A percentile compares a stretch with the other conserved stretches of the same genome.
Evolutionary conservation across 2,113 vertebrate genomes (phyloP).

Genomic region (Smithornis capensis): DNA sequence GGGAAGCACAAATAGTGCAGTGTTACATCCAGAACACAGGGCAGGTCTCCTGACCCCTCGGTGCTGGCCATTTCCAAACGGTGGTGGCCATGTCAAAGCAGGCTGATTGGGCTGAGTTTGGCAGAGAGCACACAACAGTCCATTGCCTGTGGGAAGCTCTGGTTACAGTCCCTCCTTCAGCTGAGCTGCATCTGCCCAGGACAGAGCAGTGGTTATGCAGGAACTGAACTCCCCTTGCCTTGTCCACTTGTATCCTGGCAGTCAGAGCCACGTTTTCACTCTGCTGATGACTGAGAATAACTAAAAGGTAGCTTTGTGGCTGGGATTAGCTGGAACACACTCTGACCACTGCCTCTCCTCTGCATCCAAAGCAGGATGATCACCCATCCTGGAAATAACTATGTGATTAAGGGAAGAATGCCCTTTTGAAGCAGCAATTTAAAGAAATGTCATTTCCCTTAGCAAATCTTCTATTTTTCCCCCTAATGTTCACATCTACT

Average conservation of each 20-base stretch:
- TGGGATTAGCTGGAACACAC: not conserved
- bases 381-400: not conserved
- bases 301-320: not conserved
- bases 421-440: not conserved
- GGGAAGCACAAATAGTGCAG: not conserved
- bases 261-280: not conserved
- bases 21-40: not conserved
- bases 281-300: not conserved
- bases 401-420: not conserved
- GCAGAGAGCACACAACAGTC: not conserved
- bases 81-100: not conserved
- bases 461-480: not conserved
- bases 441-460: constrained; percentile 15
- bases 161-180: not conserved
- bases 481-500: not conserved
- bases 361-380: not conserved
- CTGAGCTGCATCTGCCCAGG: not conserved
- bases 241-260: not conserved
- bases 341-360: not conserved
- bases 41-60: not conserved
- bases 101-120: not conserved
- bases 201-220: not conserved
- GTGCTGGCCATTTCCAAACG: not conserved
- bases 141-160: not conserved
- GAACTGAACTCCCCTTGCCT: not conserved